These are phyloP conservation scores for Palythoa grandis DNA, from an alignment of 92 coral and sea anemone species.

Conservation along the genomic window DNA sequence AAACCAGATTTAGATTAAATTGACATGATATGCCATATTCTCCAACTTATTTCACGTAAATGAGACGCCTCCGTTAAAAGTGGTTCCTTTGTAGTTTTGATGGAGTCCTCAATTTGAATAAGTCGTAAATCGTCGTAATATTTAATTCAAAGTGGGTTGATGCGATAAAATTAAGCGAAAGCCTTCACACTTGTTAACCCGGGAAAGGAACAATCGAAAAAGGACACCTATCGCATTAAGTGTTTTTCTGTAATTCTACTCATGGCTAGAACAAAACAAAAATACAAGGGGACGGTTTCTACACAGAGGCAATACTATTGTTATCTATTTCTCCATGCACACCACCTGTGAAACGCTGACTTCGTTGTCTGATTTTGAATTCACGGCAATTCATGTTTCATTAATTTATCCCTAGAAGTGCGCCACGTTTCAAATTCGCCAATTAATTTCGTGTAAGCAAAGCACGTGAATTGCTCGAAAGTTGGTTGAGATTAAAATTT, in stretches of 20 bases:
- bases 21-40: not conserved
- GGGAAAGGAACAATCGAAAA: not conserved
- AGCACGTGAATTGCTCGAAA: not conserved
- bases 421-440: not conserved
- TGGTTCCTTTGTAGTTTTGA: not conserved
- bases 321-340: not conserved
- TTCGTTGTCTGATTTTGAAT: not conserved
- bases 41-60: not conserved
- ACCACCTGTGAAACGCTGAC: conserved; percentile 24
- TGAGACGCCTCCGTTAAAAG: not conserved
- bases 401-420: not conserved
- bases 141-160: not conserved
- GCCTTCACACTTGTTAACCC: not conserved
- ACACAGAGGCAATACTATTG: not conserved
- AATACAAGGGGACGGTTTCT: not conserved
- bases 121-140: no score
- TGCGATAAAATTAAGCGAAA: not conserved
- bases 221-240: not conserved
- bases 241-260: not conserved
- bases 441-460: not conserved
- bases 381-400: not conserved
- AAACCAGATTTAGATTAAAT: not conserved
- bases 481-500: not conserved
- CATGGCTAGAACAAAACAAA: not conserved
- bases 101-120: no score